Evolutionary conservation across 2,888 invertebrate species (phyloP).

Genomic region (Chydorus sphaericus): DNA sequence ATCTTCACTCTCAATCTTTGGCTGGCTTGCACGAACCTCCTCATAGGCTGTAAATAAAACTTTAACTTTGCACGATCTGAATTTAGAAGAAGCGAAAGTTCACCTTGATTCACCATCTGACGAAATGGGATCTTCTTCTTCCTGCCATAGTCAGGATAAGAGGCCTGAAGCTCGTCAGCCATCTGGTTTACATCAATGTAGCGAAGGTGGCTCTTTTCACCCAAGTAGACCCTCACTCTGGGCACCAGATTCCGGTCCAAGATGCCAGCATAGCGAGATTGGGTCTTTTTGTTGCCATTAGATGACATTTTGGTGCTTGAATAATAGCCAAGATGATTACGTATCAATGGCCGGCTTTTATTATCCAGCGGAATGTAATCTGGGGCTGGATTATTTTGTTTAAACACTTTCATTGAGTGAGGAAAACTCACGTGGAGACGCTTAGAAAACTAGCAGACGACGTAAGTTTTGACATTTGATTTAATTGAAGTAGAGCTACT

Average conservation of each 20-base stretch:
- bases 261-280: too few relatives aligned
- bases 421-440: too few relatives aligned
- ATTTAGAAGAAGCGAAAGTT: not conserved
- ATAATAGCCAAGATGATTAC: too few relatives aligned
- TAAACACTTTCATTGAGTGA: too few relatives aligned
- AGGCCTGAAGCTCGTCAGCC: slow-evolving; percentile 61
- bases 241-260: slow-evolving; percentile 9
- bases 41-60: slow-evolving; percentile 14
- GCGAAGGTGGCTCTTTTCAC: slow-evolving; percentile 61
- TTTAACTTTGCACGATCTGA: not conserved
- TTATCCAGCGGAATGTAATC: too few relatives aligned
- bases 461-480: too few relatives aligned
- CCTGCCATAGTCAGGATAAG: slow-evolving; percentile 60
- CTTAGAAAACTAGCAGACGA: too few relatives aligned
- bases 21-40: not conserved
- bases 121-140: slow-evolving; percentile 67
- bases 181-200: slow-evolving; percentile 69
- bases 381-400: too few relatives aligned
- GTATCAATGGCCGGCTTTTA: too few relatives aligned
- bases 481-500: too few relatives aligned
- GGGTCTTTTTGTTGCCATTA: too few relatives aligned
- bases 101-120: slow-evolving; percentile 48
- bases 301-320: too few relatives aligned
- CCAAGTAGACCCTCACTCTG: slow-evolving; percentile 40
- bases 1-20: not conserved